phyloP scores from a whole-genome alignment of 2,113 vertebrate genomes.

The Pseudolaguvia tuberculata region DNA sequence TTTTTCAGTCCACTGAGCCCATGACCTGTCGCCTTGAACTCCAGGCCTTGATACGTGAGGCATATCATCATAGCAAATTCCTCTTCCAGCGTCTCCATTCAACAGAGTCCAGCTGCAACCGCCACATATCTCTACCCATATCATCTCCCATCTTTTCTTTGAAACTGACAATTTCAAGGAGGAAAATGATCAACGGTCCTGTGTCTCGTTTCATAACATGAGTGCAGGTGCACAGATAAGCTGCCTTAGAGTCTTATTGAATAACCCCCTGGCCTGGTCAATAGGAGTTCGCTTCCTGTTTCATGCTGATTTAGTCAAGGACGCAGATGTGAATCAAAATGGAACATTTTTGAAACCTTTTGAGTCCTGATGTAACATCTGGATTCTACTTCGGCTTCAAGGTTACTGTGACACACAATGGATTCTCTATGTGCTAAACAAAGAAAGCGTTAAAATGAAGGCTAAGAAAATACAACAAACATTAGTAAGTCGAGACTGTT shows the following conservation, averaged over 20 bases:
- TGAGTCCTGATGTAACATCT: slow-evolving; percentile 1
- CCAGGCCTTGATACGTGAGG: slow-evolving; percentile 41
- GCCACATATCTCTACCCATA: slow-evolving; percentile 25
- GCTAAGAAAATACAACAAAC: neutral
- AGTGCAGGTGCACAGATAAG: slow-evolving; percentile 49
- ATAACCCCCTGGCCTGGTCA: slow-evolving; percentile 15
- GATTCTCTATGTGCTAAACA: slow-evolving; percentile 57
- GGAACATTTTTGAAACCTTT: neutral
- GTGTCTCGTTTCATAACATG: slow-evolving; percentile 32
- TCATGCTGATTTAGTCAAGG: neutral
- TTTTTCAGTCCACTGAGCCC: slow-evolving; percentile 34
- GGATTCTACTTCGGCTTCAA: slow-evolving; percentile 43
- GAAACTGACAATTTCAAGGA: slow-evolving; percentile 29
- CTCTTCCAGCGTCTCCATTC: slow-evolving; percentile 39
- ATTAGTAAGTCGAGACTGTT: slow-evolving; percentile 15
- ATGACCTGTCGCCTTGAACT: slow-evolving; percentile 68
- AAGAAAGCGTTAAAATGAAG: slow-evolving; percentile 52
- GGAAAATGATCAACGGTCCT: slow-evolving; percentile 26
- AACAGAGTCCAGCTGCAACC: slow-evolving; percentile 37
- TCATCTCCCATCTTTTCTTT: slow-evolving; percentile 23
- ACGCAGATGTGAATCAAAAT: neutral
- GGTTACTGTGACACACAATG: slow-evolving; percentile 65
- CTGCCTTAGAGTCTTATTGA: slow-evolving; percentile 3
- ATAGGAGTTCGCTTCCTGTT: neutral
- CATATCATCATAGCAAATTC: slow-evolving; percentile 44